A percentile compares a stretch with the other conserved stretches of the same genome.
phyloP scores from a whole-genome alignment of 1,140 invertebrate genomes.

The Drosophila auraria region DNA sequence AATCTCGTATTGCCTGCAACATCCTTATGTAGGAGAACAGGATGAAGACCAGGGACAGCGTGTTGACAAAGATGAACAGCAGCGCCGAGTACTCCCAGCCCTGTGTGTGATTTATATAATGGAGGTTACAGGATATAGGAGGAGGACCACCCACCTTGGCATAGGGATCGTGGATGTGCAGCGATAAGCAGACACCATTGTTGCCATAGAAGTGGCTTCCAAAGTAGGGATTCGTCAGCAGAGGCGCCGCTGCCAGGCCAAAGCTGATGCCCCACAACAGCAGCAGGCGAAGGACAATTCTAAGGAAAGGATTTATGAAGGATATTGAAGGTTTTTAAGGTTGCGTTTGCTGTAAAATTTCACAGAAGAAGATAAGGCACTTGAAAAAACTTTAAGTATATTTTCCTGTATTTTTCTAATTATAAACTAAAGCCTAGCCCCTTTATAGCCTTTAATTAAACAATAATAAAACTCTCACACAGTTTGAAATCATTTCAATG shows the following conservation, averaged over 20 bases:
- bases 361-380: no score
- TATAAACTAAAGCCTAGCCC: no score
- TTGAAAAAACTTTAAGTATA: no score
- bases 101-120: conserved; percentile 44
- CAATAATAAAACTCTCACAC: background rate
- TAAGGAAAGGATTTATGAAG: conserved; percentile 21
- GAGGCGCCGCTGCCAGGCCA: conserved; percentile 86
- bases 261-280: conserved; percentile 86
- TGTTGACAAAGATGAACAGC: conserved; percentile 87
- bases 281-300: conserved; percentile 84
- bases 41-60: conserved; percentile 87
- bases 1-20: conserved; percentile 87
- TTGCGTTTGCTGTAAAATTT: no score
- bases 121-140: background rate
- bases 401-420: no score
- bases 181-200: conserved; percentile 88
- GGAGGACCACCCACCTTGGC: conserved; percentile 83
- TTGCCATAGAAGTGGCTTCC: conserved; percentile 87
- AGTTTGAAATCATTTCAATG: background rate
- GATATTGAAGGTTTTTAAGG: background rate
- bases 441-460: background rate
- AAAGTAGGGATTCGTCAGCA: conserved; percentile 85
- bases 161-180: conserved; percentile 88
- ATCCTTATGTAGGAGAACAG: conserved; percentile 87
- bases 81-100: conserved; percentile 89